Percentiles rank a stretch among this genome's conserved stretches.
Evolutionary conservation across 2,113 vertebrate species (phyloP).

Genomic region (Azemiops feae): DNA sequence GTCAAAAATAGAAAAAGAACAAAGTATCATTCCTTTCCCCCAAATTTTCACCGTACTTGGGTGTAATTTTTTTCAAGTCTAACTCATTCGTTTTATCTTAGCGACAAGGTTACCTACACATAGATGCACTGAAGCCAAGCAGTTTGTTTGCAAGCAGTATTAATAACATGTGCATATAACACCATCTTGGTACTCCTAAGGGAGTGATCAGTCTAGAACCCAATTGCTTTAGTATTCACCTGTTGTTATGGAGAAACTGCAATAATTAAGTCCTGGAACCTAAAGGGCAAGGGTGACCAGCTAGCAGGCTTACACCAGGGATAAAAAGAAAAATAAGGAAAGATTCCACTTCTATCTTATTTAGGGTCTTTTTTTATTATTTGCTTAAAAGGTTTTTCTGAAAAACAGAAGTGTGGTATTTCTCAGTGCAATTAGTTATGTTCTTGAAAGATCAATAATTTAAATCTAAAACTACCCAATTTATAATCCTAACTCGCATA

Average conservation of each 20-base stretch:
- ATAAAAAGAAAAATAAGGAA: not conserved
- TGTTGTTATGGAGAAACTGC: slow-evolving; percentile 48
- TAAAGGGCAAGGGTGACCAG: not conserved
- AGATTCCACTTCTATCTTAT: not conserved
- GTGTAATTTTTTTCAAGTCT: slow-evolving; percentile 37
- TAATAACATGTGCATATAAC: slow-evolving; percentile 59
- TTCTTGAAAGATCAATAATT: not conserved
- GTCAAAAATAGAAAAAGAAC: slow-evolving; percentile 4
- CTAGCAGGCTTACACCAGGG: not conserved
- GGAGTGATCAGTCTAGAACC: slow-evolving; percentile 42
- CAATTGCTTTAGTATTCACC: slow-evolving; percentile 41
- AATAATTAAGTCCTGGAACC: slow-evolving; percentile 2
- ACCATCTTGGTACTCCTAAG: slow-evolving; percentile 56
- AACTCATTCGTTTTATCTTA: slow-evolving; percentile 52
- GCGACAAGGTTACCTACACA: slow-evolving; percentile 58
- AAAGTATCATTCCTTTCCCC: not conserved
- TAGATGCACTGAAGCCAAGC: slow-evolving; percentile 34
- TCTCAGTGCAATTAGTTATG: not conserved
- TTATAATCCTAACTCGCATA: not conserved
- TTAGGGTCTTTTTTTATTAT: not conserved
- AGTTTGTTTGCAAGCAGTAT: slow-evolving; percentile 63
- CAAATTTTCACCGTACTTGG: slow-evolving; percentile 49
- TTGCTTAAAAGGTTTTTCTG: not conserved
- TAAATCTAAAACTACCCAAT: not conserved
- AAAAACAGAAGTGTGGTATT: not conserved